Conservation (phyloP, 2,888 invertebrate genomes). For the Alloplasta piceator region DNA sequence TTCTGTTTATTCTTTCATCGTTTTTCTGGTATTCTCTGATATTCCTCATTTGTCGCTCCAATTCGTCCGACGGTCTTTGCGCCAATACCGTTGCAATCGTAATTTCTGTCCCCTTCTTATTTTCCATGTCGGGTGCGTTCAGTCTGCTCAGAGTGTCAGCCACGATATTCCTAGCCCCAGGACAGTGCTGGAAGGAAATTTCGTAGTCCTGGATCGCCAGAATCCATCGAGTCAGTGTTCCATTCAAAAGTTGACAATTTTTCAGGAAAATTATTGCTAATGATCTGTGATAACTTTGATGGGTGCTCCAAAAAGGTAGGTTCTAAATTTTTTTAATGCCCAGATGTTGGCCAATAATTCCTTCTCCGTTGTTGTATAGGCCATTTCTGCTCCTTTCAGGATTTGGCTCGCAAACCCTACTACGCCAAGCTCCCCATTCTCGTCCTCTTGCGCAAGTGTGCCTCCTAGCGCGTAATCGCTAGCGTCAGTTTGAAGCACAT, state of each 20-base stretch:
- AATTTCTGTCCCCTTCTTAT: background rate
- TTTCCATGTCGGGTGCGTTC: background rate
- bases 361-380: slow-evolving; percentile 5
- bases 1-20: background rate
- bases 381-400: background rate
- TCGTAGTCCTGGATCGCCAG: slow-evolving; percentile 7
- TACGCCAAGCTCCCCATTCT: background rate
- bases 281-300: background rate
- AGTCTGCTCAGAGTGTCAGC: slow-evolving; percentile 5
- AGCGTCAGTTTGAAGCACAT: background rate
- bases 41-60: background rate
- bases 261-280: background rate
- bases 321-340: slow-evolving; percentile 12
- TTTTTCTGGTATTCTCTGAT: background rate
- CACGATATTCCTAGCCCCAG: background rate
- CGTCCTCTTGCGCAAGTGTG: background rate
- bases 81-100: slow-evolving; percentile 4
- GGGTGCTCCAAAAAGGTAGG: background rate
- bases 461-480: background rate
- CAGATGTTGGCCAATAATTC: slow-evolving; percentile 15
- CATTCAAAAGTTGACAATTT: background rate
- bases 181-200: background rate
- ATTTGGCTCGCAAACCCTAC: background rate
- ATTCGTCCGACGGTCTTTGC: background rate
- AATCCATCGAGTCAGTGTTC: background rate